Conservation (phyloP, 2,888 invertebrate genomes). For the Euplagia quadripunctaria region DNA sequence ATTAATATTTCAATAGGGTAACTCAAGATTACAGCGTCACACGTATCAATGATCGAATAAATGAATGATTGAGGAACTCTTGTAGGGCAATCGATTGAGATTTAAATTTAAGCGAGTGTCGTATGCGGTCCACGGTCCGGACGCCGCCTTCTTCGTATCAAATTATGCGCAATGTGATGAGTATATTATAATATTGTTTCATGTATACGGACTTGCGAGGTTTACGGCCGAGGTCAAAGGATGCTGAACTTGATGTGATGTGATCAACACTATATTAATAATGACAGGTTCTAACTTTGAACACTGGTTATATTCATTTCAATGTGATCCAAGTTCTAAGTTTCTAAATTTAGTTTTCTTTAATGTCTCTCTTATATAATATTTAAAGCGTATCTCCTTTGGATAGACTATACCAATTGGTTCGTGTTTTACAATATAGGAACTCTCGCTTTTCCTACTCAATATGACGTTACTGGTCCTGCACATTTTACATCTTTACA, state of each 20-base stretch:
- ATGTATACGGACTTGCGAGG: constrained; percentile 31
- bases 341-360: too few species aligned
- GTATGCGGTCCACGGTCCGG: constrained; percentile 34
- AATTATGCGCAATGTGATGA: constrained; percentile 44
- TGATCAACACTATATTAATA: neutral
- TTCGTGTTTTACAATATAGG: too few species aligned
- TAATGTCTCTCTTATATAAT: too few species aligned
- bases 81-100: constrained; percentile 45
- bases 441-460: too few species aligned
- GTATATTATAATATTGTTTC: constrained; percentile 47
- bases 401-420: too few species aligned
- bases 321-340: too few species aligned
- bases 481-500: too few species aligned
- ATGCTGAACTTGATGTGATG: constrained; percentile 20
- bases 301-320: too few species aligned
- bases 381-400: too few species aligned
- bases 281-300: neutral
- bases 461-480: too few species aligned
- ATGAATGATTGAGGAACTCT: constrained; percentile 38
- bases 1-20: constrained; percentile 33
- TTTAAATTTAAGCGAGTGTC: constrained; percentile 51
- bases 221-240: constrained; percentile 29
- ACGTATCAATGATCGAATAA: constrained; percentile 41
- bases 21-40: constrained; percentile 39
- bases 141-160: constrained; percentile 30